Conservation (phyloP, 2,797 vertebrate species). For the Microchirus variegatus region DNA sequence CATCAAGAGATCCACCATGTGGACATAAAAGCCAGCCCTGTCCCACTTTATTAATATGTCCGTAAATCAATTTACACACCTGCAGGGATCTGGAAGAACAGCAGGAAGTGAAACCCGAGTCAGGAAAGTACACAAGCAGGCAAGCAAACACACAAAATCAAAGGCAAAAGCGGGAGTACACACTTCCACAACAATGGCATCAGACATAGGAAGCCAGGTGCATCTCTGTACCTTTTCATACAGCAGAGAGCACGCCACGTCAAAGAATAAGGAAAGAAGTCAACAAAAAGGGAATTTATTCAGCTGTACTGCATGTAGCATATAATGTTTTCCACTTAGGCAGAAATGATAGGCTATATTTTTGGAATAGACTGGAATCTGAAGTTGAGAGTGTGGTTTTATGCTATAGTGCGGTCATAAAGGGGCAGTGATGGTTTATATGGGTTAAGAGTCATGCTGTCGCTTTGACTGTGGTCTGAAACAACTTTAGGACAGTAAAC, state of each 20-base stretch:
- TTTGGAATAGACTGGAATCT: slow-evolving; percentile 28
- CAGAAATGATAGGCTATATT: slow-evolving; percentile 51
- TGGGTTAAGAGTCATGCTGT: slow-evolving; percentile 19
- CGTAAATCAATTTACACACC: slow-evolving; percentile 68
- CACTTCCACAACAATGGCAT: slow-evolving; percentile 33
- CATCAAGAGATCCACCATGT: slow-evolving; percentile 40
- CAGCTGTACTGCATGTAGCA: slow-evolving; percentile 19
- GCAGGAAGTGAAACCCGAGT: slow-evolving; percentile 49
- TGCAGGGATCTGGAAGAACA: slow-evolving; percentile 50
- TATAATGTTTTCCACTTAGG: slow-evolving; percentile 12
- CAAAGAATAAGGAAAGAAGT: slow-evolving; percentile 11
- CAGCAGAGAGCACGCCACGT: slow-evolving; percentile 25
- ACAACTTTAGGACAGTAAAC: slow-evolving; percentile 46
- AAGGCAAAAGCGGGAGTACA: slow-evolving; percentile 16
- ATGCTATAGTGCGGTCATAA: slow-evolving; percentile 34
- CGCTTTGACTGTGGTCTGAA: slow-evolving; percentile 37
- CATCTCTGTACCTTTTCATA: slow-evolving; percentile 22
- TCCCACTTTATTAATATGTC: slow-evolving; percentile 48
- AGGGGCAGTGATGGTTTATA: slow-evolving; percentile 25
- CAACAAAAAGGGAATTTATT: slow-evolving; percentile 10
- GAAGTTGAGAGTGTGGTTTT: slow-evolving; percentile 42
- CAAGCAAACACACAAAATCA: slow-evolving; percentile 29
- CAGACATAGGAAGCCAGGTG: slow-evolving; percentile 50
- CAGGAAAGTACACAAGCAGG: slow-evolving; percentile 43
- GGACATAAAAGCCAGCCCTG: slow-evolving; percentile 43